Conservation (phyloP, 2,888 invertebrate species). For the Kryphioiulus occultus region DNA sequence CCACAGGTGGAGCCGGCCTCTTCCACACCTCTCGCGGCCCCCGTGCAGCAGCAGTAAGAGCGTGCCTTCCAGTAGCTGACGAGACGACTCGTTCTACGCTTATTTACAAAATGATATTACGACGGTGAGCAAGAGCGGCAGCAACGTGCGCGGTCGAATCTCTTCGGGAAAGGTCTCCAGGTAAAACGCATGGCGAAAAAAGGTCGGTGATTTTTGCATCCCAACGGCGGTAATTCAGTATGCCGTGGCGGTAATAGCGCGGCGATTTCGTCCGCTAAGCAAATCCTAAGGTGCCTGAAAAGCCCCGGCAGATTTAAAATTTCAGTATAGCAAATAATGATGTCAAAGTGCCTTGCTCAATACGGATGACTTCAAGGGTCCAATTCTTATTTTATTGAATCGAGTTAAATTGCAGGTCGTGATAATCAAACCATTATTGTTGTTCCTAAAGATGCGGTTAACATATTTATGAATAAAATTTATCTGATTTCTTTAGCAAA, state of each 20-base stretch:
- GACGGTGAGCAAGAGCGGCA: background rate
- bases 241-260: background rate
- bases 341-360: conserved; percentile 9
- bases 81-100: background rate
- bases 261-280: background rate
- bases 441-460: background rate
- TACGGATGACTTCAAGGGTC: background rate
- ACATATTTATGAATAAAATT: conserved; percentile 23
- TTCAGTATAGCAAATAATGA: background rate
- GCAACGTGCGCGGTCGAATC: background rate
- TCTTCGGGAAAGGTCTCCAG: background rate
- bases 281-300: background rate
- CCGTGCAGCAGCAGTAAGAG: background rate
- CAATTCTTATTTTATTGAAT: conserved; percentile 14
- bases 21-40: background rate
- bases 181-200: background rate
- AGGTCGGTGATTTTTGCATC: background rate
- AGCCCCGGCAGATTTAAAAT: conserved; percentile 4
- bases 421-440: conserved; percentile 6
- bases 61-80: background rate
- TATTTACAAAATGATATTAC: conserved; percentile 15
- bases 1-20: background rate
- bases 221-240: background rate
- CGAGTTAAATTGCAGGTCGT: conserved; percentile 21
- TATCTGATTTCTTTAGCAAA: background rate